These are phyloP conservation scores for Molanna angustata DNA, from an alignment of 2,888 invertebrate genomes.

Conservation along the genomic window DNA sequence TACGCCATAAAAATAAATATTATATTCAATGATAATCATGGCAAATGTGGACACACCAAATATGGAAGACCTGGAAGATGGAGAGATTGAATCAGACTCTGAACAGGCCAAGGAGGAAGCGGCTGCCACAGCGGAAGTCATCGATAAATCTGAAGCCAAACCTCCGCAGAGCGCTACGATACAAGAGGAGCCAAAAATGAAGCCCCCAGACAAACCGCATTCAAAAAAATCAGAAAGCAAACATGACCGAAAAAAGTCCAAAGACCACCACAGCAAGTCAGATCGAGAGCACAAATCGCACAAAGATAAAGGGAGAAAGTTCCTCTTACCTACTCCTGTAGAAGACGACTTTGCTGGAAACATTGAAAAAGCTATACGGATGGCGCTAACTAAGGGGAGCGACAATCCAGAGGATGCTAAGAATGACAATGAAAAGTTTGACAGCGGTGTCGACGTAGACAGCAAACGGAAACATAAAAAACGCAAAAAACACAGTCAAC, in stretches of 20 bases:
- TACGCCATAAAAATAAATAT: too few species aligned
- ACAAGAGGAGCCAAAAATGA: slow-evolving; percentile 21
- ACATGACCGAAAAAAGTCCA: slow-evolving; percentile 39
- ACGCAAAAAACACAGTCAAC: slow-evolving; percentile 56
- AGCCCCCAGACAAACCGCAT: slow-evolving; percentile 41
- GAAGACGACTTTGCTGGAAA: slow-evolving; percentile 77
- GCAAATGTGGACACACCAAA: slow-evolving; percentile 8
- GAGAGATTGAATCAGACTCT: slow-evolving; percentile 73
- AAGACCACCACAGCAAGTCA: slow-evolving; percentile 30
- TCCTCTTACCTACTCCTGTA: slow-evolving; percentile 39
- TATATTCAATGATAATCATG: slow-evolving; percentile 18
- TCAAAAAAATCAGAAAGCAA: slow-evolving; percentile 48
- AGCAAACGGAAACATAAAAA: slow-evolving; percentile 55
- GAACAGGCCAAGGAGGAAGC: slow-evolving; percentile 44
- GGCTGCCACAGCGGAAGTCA: background rate
- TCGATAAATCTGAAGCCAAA: background rate
- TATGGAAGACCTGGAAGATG: slow-evolving; percentile 79
- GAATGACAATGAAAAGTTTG: slow-evolving; percentile 22
- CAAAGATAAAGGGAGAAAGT: slow-evolving; percentile 44
- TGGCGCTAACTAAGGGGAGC: slow-evolving; percentile 69
- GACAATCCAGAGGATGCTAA: slow-evolving; percentile 38
- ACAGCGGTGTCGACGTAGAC: slow-evolving; percentile 42
- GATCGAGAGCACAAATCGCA: slow-evolving; percentile 21
- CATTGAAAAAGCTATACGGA: slow-evolving; percentile 75
- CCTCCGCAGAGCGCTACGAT: background rate